These are phyloP conservation scores for Cephus pygmeus DNA, from an alignment of 2,888 invertebrate species.

Conservation along the genomic window DNA sequence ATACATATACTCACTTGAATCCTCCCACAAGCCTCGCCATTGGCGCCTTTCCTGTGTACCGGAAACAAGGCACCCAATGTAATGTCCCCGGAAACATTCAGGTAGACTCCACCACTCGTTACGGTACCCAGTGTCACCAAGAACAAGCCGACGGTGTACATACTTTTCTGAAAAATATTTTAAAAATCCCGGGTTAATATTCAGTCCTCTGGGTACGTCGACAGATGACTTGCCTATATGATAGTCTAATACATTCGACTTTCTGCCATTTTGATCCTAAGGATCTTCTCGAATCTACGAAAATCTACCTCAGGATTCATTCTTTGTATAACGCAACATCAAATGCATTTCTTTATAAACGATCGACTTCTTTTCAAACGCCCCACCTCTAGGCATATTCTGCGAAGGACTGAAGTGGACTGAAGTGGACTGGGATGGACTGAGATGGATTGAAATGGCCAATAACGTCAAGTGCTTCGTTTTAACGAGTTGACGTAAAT, in stretches of 20 bases:
- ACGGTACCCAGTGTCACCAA: constrained; percentile 26
- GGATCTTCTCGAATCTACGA: not conserved
- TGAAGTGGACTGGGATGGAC: too few relatives aligned
- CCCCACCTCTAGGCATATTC: not conserved
- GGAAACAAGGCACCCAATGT: constrained; percentile 69
- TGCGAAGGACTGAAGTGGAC: not conserved
- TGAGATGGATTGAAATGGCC: not conserved
- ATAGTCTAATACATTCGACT: not conserved
- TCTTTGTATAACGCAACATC: not conserved
- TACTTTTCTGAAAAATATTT: constrained; percentile 15
- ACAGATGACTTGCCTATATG: not conserved
- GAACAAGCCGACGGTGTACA: constrained; percentile 26
- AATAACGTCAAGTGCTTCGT: not conserved
- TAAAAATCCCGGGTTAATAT: not conserved
- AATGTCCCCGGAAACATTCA: constrained; percentile 64
- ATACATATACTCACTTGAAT: constrained; percentile 47
- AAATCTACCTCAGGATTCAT: not conserved
- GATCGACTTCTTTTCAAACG: too few relatives aligned
- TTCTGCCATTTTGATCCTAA: not conserved
- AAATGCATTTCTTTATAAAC: not conserved
- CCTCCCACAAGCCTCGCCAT: constrained; percentile 50
- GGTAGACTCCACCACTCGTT: constrained; percentile 36
- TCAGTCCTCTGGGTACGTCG: too few relatives aligned
- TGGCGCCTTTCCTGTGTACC: constrained; percentile 63
- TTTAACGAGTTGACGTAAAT: not conserved